Conservation (phyloP, 2,888 invertebrate species). For the Stenoptilia bipunctidactyla region DNA sequence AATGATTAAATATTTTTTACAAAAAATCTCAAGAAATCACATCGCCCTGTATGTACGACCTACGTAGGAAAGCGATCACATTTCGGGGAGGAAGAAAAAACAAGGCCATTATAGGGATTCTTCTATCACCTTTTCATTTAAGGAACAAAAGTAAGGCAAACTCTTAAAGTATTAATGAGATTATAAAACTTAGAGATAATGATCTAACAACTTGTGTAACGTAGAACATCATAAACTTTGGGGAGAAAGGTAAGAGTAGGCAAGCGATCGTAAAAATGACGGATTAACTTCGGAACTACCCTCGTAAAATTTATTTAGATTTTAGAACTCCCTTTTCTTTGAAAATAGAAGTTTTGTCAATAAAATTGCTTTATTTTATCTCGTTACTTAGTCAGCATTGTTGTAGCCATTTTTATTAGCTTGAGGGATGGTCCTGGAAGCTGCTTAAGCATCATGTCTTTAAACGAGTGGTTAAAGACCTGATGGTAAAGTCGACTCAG, state of each 20-base stretch:
- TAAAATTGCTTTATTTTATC: no score
- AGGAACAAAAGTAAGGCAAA: slow-evolving; percentile 31
- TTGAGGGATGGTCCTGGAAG: no score
- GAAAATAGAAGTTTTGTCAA: no score
- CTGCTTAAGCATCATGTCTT: no score
- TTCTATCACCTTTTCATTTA: slow-evolving; percentile 26
- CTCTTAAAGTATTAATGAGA: slow-evolving; percentile 42
- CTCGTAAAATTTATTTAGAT: neutral
- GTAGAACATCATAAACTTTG: neutral
- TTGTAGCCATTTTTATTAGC: no score
- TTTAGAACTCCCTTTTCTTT: no score
- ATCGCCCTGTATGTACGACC: slow-evolving; percentile 24
- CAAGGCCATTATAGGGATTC: slow-evolving; percentile 44
- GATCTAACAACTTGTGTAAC: slow-evolving; percentile 13
- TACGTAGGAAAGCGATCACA: no score
- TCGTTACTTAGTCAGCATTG: no score
- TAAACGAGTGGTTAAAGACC: no score
- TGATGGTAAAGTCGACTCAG: no score
- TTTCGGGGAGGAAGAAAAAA: slow-evolving; percentile 28
- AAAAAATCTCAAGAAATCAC: no score
- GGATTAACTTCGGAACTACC: neutral
- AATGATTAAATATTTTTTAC: no score
- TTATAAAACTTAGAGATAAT: slow-evolving; percentile 46
- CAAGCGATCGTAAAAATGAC: neutral
- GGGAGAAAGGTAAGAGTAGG: neutral